These are phyloP conservation scores for Nicator chloris DNA, from an alignment of 2,113 vertebrate species.

Conservation along the genomic window DNA sequence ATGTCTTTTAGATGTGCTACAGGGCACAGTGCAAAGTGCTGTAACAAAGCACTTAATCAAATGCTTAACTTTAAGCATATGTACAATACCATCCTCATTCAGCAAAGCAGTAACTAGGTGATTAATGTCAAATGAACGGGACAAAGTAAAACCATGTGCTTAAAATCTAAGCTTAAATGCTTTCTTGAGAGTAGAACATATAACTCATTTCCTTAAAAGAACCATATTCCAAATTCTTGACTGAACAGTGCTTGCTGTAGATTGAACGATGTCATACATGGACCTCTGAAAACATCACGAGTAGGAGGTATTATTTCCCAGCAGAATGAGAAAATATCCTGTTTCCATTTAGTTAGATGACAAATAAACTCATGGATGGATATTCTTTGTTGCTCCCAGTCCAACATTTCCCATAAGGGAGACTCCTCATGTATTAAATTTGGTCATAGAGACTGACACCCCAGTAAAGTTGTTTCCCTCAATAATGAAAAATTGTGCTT, in stretches of 20 bases:
- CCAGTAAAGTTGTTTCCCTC: neutral
- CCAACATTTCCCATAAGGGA: neutral
- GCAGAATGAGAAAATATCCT: neutral
- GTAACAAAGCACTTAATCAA: constrained; percentile 30
- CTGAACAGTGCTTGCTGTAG: neutral
- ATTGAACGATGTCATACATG: neutral
- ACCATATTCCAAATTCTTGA: neutral
- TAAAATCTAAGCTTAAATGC: constrained; percentile 7
- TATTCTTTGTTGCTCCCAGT: neutral
- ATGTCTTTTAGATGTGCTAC: neutral
- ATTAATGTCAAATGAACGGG: constrained; percentile 40
- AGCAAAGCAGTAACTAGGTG: neutral
- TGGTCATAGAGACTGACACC: neutral
- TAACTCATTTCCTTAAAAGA: constrained; percentile 17
- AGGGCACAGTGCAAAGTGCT: neutral
- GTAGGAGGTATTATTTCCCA: neutral
- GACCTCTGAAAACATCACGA: neutral
- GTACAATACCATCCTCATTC: neutral
- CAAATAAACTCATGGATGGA: neutral
- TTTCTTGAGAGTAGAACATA: neutral
- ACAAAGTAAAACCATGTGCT: constrained; percentile 39
- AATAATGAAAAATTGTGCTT: neutral
- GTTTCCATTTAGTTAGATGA: neutral
- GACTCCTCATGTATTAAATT: neutral
- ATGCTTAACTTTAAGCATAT: constrained; percentile 26